These are phyloP conservation scores for Drosophila multiciliata DNA, from an alignment of 2,888 invertebrate genomes.

Conservation along the genomic window DNA sequence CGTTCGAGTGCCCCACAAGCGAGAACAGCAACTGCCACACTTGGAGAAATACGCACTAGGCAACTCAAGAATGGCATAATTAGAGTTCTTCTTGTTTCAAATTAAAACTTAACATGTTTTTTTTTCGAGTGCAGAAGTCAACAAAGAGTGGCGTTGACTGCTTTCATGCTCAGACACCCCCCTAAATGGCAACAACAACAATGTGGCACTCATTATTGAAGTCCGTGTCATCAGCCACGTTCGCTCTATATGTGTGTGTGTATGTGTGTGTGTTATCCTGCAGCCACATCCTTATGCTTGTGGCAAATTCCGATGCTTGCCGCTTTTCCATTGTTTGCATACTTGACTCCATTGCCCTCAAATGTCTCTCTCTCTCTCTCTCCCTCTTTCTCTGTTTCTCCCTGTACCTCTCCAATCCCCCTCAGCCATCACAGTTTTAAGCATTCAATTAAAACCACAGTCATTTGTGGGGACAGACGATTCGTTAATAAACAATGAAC, in stretches of 20 bases:
- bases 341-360: conserved; percentile 79
- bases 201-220: conserved; percentile 74
- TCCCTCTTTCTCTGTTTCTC: background rate
- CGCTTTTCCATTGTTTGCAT: conserved; percentile 69
- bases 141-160: conserved; percentile 41
- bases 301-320: conserved; percentile 69
- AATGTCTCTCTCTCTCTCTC: conserved; percentile 42
- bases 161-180: conserved; percentile 70
- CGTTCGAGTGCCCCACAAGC: conserved; percentile 36
- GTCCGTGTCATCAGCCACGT: conserved; percentile 68
- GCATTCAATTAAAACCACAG: conserved; percentile 54
- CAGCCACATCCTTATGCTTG: conserved; percentile 41
- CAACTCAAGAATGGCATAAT: background rate
- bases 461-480: conserved; percentile 28
- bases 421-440: conserved; percentile 24
- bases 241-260: conserved; percentile 10
- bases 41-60: background rate
- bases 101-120: background rate
- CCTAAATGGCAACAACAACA: conserved; percentile 37
- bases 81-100: background rate
- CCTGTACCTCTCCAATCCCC: background rate
- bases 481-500: conserved; percentile 57
- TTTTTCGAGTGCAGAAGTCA: conserved; percentile 14
- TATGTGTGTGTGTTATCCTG: background rate
- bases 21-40: conserved; percentile 23